phyloP scores from a whole-genome alignment of 2,888 invertebrate genomes.

The Noctua comes region DNA sequence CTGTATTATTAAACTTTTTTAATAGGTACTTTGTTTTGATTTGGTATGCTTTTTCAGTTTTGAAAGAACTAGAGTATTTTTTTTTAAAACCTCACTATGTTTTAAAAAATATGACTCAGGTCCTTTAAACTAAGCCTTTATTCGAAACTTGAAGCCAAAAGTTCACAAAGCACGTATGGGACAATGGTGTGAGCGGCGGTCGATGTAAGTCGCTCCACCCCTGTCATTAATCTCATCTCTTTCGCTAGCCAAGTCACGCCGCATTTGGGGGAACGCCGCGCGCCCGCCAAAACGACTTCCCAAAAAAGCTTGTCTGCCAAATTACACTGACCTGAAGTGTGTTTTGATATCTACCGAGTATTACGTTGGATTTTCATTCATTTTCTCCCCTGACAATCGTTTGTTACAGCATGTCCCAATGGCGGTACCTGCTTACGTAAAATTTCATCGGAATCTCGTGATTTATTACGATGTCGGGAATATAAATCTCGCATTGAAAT shows the following conservation, averaged over 20 bases:
- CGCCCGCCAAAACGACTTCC: slow-evolving; percentile 74
- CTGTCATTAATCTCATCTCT: slow-evolving; percentile 88
- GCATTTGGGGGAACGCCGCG: slow-evolving; percentile 70
- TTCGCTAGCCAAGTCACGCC: slow-evolving; percentile 83
- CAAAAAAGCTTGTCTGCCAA: slow-evolving; percentile 77
- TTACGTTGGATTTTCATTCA: slow-evolving; percentile 65
- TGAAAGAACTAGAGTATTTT: neutral
- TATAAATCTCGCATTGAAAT: slow-evolving; percentile 55
- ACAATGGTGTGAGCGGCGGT: slow-evolving; percentile 74
- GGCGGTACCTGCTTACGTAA: slow-evolving; percentile 61
- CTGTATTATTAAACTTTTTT: neutral
- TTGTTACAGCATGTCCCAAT: slow-evolving; percentile 64
- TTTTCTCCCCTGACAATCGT: slow-evolving; percentile 64
- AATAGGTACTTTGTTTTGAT: neutral
- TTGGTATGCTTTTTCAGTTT: neutral
- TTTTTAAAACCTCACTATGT: neutral
- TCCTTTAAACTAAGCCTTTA: neutral
- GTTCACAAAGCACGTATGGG: slow-evolving; percentile 51
- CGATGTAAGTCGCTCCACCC: slow-evolving; percentile 76
- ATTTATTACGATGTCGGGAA: slow-evolving; percentile 55
- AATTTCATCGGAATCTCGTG: slow-evolving; percentile 56
- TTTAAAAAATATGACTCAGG: too few species aligned
- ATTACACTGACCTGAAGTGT: slow-evolving; percentile 73
- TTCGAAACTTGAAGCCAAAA: slow-evolving; percentile 12
- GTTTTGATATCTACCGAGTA: slow-evolving; percentile 65